Percentiles rank a stretch among this genome's conserved stretches.
Evolutionary conservation across 2,113 vertebrate species (phyloP).

Genomic region (Labeo rohita): DNA sequence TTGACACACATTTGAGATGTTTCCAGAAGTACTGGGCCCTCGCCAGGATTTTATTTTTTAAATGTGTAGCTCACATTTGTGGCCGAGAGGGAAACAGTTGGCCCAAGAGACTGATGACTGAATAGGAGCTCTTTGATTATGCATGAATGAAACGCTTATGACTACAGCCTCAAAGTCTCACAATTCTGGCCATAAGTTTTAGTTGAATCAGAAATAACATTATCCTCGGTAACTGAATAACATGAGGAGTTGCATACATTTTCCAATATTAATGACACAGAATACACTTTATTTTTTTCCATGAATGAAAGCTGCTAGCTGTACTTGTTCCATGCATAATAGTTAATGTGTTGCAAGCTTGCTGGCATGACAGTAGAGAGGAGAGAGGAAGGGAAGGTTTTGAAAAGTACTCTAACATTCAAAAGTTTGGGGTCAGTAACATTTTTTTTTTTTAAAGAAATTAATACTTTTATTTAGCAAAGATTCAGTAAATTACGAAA

Average conservation of each 20-base stretch:
- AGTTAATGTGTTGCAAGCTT: conserved; percentile 13
- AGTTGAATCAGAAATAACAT: neutral
- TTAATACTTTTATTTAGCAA: neutral
- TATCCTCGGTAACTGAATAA: neutral
- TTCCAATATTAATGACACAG: conserved; percentile 54
- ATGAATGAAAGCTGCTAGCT: conserved; percentile 37
- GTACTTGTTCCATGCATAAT: conserved; percentile 10
- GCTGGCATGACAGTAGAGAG: neutral
- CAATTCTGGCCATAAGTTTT: neutral
- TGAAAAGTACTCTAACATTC: neutral
- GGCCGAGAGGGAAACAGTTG: neutral
- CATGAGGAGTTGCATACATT: neutral
- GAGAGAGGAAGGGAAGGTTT: neutral
- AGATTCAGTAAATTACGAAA: neutral
- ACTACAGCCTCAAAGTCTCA: conserved; percentile 8
- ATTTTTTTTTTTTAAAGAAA: neutral
- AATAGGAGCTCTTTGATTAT: conserved; percentile 23
- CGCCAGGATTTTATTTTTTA: neutral
- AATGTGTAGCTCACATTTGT: neutral
- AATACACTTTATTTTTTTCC: neutral
- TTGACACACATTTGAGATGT: conserved; percentile 23
- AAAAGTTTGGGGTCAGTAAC: neutral
- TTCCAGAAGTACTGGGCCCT: neutral
- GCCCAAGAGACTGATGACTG: neutral
- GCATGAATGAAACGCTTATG: conserved; percentile 32